Conservation (phyloP, 2,888 invertebrate species). For the Spilarctia lutea region DNA sequence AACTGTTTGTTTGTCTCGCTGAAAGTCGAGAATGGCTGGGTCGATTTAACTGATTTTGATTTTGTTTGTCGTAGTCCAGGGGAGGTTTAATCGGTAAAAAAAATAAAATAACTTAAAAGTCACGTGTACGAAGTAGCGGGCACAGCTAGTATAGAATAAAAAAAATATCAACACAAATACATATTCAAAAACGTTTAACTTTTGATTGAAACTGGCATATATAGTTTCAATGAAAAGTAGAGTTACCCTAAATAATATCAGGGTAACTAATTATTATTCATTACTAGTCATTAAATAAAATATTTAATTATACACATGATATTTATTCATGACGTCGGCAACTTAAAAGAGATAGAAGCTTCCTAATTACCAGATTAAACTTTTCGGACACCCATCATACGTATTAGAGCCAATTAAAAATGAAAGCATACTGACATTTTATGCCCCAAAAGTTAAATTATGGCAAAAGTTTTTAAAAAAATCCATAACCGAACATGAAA, state of each 20-base stretch:
- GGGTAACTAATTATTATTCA: neutral
- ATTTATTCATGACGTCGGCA: neutral
- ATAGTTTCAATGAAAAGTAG: neutral
- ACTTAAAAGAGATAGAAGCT: neutral
- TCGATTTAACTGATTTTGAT: too few relatives aligned
- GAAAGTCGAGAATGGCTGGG: too few relatives aligned
- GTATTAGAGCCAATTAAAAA: neutral
- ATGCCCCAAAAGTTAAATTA: neutral
- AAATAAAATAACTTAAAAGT: too few relatives aligned
- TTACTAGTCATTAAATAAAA: neutral
- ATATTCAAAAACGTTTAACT: too few relatives aligned
- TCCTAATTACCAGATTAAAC: neutral
- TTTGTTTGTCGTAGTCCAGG: too few relatives aligned
- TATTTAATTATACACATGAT: neutral
- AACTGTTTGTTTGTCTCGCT: too few relatives aligned
- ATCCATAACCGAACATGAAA: slow-evolving; percentile 12
- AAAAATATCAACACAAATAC: too few relatives aligned
- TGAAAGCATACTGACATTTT: slow-evolving; percentile 11
- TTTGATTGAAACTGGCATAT: too few relatives aligned
- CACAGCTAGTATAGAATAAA: too few relatives aligned
- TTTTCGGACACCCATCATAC: neutral
- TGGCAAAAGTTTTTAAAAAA: neutral
- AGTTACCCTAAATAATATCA: neutral
- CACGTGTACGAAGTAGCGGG: too few relatives aligned
- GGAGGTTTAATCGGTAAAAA: too few relatives aligned